A percentile compares a stretch with the other conserved stretches of the same genome.
Conservation (phyloP, 2,113 vertebrate genomes). For the Heliornis fulica region DNA sequence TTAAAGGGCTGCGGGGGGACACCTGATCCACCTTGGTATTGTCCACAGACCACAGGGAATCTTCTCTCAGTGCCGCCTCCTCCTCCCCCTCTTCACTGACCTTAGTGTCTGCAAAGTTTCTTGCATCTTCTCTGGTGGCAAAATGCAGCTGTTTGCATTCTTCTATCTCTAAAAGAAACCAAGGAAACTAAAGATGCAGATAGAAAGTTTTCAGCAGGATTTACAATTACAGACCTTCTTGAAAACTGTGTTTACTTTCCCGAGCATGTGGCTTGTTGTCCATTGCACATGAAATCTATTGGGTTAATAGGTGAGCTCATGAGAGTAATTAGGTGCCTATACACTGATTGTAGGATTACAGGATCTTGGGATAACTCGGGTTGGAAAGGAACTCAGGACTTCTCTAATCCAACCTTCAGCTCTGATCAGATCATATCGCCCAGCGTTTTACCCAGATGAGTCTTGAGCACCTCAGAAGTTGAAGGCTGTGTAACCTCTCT, state of each 20-base stretch:
- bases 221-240: not conserved
- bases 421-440: not conserved
- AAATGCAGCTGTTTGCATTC: no score
- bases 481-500: not conserved
- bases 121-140: no score
- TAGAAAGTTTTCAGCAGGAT: not conserved
- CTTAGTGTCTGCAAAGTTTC: no score
- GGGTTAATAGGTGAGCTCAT: not conserved
- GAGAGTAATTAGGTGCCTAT: not conserved
- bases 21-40: no score
- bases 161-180: no score
- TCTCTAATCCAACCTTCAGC: not conserved
- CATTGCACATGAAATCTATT: not conserved
- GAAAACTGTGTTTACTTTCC: not conserved
- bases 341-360: not conserved
- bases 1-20: no score
- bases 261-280: not conserved
- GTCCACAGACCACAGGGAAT: no score
- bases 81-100: no score
- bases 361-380: not conserved
- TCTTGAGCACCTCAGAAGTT: not conserved
- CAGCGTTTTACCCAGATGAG: no score
- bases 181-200: not conserved
- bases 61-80: no score
- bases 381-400: not conserved